Conservation (phyloP, 2,888 invertebrate species). For the Drosophila incognita region DNA sequence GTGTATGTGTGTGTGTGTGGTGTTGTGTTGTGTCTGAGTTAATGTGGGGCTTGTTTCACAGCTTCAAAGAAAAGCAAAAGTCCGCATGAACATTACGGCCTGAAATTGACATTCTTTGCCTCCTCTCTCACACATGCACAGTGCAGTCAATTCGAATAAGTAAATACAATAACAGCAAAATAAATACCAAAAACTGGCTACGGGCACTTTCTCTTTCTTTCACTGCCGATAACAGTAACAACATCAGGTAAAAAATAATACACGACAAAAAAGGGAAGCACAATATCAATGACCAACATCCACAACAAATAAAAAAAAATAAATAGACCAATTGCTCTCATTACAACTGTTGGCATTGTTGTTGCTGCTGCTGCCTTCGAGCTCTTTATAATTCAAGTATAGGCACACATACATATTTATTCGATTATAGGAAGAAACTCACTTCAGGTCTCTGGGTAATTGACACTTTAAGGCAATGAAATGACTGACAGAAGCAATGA, state of each 20-base stretch:
- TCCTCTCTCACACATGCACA: conserved; percentile 40
- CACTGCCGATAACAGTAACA: conserved; percentile 74
- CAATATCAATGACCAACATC: conserved; percentile 67
- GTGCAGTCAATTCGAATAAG: conserved; percentile 70
- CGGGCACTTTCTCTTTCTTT: conserved; percentile 83
- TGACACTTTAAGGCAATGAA: conserved; percentile 75
- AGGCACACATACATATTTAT: conserved; percentile 29
- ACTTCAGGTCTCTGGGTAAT: conserved; percentile 58
- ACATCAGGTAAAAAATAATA: conserved; percentile 29
- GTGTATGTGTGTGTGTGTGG: conserved; percentile 3
- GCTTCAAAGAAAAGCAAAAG: conserved; percentile 83
- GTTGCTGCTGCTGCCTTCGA: conserved; percentile 46
- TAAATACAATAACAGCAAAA: conserved; percentile 52
- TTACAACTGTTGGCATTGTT: conserved; percentile 18
- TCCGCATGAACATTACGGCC: conserved; percentile 68
- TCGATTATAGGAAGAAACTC: conserved; percentile 39
- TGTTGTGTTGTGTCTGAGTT: conserved; percentile 22
- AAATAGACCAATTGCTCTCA: conserved; percentile 72
- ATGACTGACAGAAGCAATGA: conserved; percentile 28
- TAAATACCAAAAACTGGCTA: conserved; percentile 72
- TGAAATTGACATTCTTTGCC: conserved; percentile 83
- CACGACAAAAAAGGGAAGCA: conserved; percentile 64
- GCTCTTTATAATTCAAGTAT: conserved; percentile 76
- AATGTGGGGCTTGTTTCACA: conserved; percentile 70
- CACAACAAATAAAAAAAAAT: conserved; percentile 61